Evolutionary conservation across 2,888 invertebrate species (phyloP).

Genomic region (Eupelmus urozonus): DNA sequence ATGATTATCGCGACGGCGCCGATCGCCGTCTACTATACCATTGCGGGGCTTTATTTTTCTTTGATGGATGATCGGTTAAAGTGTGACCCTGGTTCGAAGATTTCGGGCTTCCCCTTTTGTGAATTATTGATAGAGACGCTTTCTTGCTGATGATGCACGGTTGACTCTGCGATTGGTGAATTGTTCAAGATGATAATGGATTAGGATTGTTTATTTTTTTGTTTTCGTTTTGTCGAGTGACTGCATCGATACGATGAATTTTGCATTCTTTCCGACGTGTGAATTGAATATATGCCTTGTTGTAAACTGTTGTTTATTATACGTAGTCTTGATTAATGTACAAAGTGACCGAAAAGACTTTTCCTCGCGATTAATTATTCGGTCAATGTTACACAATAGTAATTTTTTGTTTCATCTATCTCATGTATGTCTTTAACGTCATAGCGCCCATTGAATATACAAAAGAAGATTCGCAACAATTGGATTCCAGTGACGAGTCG

Average conservation of each 20-base stretch:
- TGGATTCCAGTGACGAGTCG: background rate
- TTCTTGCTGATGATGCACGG: background rate
- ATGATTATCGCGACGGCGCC: no score
- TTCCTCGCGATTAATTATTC: background rate
- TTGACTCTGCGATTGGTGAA: slow-evolving; percentile 34
- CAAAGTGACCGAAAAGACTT: background rate
- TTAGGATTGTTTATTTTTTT: background rate
- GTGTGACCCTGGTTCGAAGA: slow-evolving; percentile 21
- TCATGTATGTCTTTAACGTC: slow-evolving; percentile 9
- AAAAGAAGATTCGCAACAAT: slow-evolving; percentile 11
- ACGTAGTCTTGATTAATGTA: background rate
- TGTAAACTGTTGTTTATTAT: background rate
- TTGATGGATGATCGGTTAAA: background rate
- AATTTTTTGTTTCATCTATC: background rate
- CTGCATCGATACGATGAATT: no score
- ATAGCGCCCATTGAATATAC: background rate
- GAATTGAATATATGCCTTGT: no score
- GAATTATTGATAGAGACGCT: background rate
- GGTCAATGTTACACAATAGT: background rate
- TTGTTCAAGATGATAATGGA: slow-evolving; percentile 19
- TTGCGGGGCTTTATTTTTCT: background rate
- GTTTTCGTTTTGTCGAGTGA: no score
- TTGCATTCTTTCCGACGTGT: background rate
- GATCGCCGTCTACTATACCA: no score
- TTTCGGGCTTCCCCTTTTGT: background rate